Evolutionary conservation across 2,797 vertebrate genomes (phyloP), one percentile per base, ranked within the genome.

Genomic region (Ammospiza maritima): DNA sequence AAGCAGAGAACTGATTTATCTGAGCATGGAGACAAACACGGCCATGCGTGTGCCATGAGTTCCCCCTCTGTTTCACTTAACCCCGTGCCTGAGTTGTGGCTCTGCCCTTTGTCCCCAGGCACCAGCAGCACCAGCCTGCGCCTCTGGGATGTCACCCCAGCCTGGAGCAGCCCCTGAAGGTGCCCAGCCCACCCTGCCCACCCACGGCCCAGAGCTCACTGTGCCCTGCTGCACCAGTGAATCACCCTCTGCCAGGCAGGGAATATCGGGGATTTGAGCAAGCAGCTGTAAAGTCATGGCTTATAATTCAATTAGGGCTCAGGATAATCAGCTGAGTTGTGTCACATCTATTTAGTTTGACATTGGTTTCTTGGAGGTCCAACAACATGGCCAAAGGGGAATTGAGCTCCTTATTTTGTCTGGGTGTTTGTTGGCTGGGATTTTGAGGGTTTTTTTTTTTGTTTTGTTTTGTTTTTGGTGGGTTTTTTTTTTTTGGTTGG

Each of bases 1-100:
- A 92, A 77, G 38, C 92, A 97, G 96, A 95, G 73, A 97, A 78
- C 65, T 74, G 89, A 81, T 91, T 97, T 82, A 67, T 95, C 95
- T 90, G 5, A 19, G 85, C 44, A 60, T 20, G 47, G 88, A 86
- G 94, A 89, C 42, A 60, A 79, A 44, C 45, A 14, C 4, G 70
- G 75, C 85, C 72, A 10, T 77, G 86, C 8, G 2, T 20, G 85
- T 81, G 69, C 50, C 88, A 47, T 18, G 40, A 29, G 48, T 82
- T 95, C 78, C 76, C 83, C 75, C 88, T 85, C 88, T 90, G 86
- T 78, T 86, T 40, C 60, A 20, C 78, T 91, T 17, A 76, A 57
- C 45, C 25, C 82, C 90, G 67, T 0, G 0, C 32, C 45, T 36
- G 64, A 78, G 83, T 7, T 51, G 27, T 1, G 3, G 38, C 61